Conservation (phyloP, 2,113 vertebrate genomes). For the Dolichallabes microphthalmus region DNA sequence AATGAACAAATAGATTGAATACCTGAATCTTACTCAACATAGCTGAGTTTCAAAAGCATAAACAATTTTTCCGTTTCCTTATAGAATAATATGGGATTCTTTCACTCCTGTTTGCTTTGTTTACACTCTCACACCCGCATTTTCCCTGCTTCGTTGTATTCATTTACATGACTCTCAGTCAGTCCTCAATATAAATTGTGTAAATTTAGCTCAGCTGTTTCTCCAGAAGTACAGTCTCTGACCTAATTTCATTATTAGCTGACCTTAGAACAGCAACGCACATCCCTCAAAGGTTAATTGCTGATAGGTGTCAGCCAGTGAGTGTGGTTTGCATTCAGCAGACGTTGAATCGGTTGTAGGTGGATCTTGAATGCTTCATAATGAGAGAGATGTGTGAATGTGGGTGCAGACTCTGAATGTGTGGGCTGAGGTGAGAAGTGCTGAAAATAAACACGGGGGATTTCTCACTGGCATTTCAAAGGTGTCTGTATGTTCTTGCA, state of each 20-base stretch:
- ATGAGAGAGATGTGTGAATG: conserved; percentile 40
- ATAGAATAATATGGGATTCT: background rate
- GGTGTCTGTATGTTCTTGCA: conserved; percentile 40
- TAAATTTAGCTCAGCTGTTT: conserved; percentile 4
- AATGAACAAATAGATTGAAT: background rate
- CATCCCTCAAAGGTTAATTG: conserved; percentile 38
- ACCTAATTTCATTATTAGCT: conserved; percentile 31
- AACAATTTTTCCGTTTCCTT: background rate
- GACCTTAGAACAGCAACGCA: conserved; percentile 1
- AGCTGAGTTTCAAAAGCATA: background rate
- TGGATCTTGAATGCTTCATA: conserved; percentile 45
- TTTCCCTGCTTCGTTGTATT: background rate
- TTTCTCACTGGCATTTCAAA: conserved; percentile 55
- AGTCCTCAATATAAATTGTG: background rate
- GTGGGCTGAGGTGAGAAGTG: conserved; percentile 47
- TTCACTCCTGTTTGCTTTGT: conserved; percentile 1
- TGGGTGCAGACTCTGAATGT: conserved; percentile 57
- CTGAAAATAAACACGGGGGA: conserved; percentile 63
- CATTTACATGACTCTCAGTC: background rate
- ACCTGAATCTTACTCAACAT: background rate
- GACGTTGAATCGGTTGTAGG: conserved; percentile 44
- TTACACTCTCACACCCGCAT: background rate
- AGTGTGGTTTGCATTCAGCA: conserved; percentile 28
- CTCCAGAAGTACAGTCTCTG: background rate
- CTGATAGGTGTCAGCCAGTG: conserved; percentile 37